phyloP scores from a whole-genome alignment of 2,797 vertebrate genomes.

The Danio jaintianensis region DNA sequence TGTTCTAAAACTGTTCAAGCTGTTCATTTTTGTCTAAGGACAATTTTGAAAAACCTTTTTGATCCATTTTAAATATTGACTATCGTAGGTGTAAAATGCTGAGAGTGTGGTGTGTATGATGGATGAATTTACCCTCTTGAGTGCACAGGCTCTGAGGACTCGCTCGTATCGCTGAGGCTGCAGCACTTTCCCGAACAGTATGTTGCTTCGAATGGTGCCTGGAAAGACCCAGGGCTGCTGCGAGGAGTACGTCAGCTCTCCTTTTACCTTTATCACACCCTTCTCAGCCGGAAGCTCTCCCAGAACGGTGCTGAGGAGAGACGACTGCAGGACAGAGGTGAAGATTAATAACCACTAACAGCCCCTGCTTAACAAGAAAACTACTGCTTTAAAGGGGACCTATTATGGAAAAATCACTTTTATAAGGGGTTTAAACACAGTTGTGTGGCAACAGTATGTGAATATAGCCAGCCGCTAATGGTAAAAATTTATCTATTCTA shows the following conservation, averaged over 20 bases:
- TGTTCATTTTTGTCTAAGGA: too few species aligned
- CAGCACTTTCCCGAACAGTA: constrained; percentile 92
- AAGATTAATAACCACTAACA: background rate
- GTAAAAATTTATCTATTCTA: too few species aligned
- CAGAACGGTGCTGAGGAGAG: constrained; percentile 88
- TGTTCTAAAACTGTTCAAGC: too few species aligned
- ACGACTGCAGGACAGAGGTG: constrained; percentile 80
- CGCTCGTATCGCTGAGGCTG: constrained; percentile 87
- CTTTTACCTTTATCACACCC: constrained; percentile 84
- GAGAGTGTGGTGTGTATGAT: background rate
- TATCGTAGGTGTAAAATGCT: background rate
- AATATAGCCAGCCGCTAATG: too few species aligned
- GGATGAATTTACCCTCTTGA: constrained; percentile 85
- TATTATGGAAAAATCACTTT: background rate
- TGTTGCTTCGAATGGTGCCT: constrained; percentile 94
- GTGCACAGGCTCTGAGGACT: constrained; percentile 90
- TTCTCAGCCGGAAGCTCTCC: constrained; percentile 85
- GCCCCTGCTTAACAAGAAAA: too few species aligned
- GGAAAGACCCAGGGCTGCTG: constrained; percentile 97
- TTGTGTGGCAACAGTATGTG: too few species aligned
- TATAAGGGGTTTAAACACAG: too few species aligned
- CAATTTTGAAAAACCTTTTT: too few species aligned
- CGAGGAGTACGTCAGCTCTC: constrained; percentile 88
- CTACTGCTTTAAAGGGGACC: too few species aligned
- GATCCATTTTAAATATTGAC: too few species aligned